Evolutionary conservation across 1,140 invertebrate genomes (phyloP).

Genomic region (Nasonia longicornis): DNA sequence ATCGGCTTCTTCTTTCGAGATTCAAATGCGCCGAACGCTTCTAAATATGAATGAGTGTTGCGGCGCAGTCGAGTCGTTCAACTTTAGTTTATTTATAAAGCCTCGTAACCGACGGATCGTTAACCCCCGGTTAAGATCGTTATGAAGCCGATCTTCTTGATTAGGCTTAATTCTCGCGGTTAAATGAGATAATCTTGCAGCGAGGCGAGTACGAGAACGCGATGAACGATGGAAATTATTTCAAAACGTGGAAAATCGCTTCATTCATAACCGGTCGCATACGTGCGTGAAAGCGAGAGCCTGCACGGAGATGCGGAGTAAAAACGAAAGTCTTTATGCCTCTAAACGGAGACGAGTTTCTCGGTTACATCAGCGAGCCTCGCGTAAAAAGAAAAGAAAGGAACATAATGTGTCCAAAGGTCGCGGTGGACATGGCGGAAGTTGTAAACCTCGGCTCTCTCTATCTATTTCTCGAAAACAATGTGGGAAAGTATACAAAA

Average conservation of each 20-base stretch:
- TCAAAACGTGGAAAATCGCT: too few species aligned
- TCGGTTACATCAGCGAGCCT: not conserved
- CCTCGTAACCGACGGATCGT: not conserved
- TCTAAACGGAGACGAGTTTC: not conserved
- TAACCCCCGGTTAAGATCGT: not conserved
- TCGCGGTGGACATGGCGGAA: not conserved
- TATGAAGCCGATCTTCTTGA: not conserved
- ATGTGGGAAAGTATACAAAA: too few species aligned
- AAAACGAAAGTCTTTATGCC: not conserved
- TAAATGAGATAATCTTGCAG: too few species aligned
- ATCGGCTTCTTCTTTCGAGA: too few species aligned
- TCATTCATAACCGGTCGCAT: too few species aligned
- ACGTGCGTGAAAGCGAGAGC: not conserved
- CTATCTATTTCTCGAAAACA: too few species aligned
- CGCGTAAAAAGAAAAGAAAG: not conserved
- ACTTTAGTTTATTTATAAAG: slow-evolving; percentile 16
- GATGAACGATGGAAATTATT: too few species aligned
- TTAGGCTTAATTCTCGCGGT: too few species aligned
- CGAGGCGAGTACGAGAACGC: too few species aligned
- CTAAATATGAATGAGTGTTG: slow-evolving; percentile 7
- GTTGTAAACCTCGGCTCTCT: not conserved
- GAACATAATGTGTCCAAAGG: not conserved
- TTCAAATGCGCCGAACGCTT: too few species aligned
- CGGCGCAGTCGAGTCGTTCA: not conserved
- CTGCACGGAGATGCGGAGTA: not conserved